Base-by-base conservation (phyloP, 2,888 invertebrate genomes). In the Carpatolechia fugitivella region DNA sequence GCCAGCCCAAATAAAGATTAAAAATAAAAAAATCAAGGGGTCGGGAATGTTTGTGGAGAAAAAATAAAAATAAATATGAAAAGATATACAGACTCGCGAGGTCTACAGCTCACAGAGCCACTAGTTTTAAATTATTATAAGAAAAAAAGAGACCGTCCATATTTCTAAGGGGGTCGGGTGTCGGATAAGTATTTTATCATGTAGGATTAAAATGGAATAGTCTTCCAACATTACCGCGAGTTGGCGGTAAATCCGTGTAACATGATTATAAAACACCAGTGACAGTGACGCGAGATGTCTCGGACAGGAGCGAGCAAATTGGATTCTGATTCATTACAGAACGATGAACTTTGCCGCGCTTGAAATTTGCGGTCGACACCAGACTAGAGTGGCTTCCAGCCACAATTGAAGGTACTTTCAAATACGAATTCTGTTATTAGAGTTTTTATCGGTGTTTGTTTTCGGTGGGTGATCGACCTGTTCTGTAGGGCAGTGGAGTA, bases 241-340 rank as follows among this genome's bases (percentile, higher is more conserved):
- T 18, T 48, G 14, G 18, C 14, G 11, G 62, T 62, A 69, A 74
- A 72, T 68, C 70, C 68, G 31, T 58, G 60, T 71, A 73, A 72
- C 65, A 62, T 63, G 67, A 72, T 76, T 77, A 71, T 62, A 63
- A 64, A 60, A 64, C 60, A 62, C 64, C 61, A 65, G 57, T 61
- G 60, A 44, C 57, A 44, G 38, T 53, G 49, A 53, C 62, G 61
- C 58, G 61, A 64, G 68, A 68, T 63, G 63, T 60, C 62, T 50
- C 51, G 35, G 40, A 47, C 31, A 46, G 44, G 55, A 52, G 54
- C 38, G 31, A 52, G 46, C 52, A 52, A 64, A 59, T 61, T 56
- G 57, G 56, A 60, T 55, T 55, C 36, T 54, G 57, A 58, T 56
- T 52, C 54, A 55, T 54, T 57, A 55, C 35, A 46, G 52, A 36